These are phyloP conservation scores for Antheraea pernyi DNA, from an alignment of 1,140 invertebrate species.

Conservation along the genomic window DNA sequence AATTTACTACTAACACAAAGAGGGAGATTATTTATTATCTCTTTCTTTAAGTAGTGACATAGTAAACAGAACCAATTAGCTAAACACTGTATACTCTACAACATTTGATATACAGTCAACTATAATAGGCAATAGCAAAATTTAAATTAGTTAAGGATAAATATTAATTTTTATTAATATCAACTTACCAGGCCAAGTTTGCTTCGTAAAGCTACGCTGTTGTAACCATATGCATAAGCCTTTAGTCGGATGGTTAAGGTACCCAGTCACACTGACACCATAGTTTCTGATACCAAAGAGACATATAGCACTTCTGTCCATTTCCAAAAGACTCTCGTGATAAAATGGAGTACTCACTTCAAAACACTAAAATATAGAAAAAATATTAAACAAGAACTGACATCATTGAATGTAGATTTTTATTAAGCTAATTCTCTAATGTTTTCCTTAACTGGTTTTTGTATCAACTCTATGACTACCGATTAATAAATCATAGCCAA, in stretches of 20 bases:
- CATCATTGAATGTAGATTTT: no score
- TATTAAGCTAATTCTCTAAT: no score
- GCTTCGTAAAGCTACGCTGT: constrained; percentile 92
- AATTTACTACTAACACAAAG: no score
- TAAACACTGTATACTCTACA: no score
- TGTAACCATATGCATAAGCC: constrained; percentile 96
- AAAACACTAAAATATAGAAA: constrained; percentile 83
- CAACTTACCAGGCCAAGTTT: constrained; percentile 91
- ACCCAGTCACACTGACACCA: constrained; percentile 97
- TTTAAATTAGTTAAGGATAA: not conserved
- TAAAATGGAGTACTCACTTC: constrained; percentile 86
- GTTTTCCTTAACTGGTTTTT: no score
- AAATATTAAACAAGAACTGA: constrained; percentile 1
- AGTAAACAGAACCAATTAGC: no score
- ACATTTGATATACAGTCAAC: no score
- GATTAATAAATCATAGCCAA: no score
- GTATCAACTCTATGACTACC: no score
- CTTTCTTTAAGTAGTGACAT: no score
- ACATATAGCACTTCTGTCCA: constrained; percentile 95
- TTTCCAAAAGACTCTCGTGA: constrained; percentile 87
- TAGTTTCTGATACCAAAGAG: constrained; percentile 96
- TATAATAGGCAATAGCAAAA: no score
- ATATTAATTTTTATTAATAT: not conserved
- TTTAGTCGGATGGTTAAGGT: constrained; percentile 89
- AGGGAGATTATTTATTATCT: no score